Percentiles rank a stretch among this genome's conserved stretches.
phyloP scores from a whole-genome alignment of 2,113 vertebrate genomes.

The Sander vitreus region DNA sequence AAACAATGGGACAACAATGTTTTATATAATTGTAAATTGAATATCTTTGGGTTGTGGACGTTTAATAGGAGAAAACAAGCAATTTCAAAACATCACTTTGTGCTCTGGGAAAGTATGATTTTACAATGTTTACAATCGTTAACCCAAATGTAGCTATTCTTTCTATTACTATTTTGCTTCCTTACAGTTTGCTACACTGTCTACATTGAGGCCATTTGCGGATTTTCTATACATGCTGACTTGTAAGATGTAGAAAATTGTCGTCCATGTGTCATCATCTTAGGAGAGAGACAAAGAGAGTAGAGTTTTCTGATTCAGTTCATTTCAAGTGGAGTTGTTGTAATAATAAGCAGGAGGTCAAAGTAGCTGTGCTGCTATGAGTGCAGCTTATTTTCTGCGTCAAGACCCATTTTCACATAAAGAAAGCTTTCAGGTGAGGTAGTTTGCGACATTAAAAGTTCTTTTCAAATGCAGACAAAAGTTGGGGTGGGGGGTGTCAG shows the following conservation, averaged over 20 bases:
- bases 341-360: constrained; percentile 14
- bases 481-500: background rate
- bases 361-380: background rate
- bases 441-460: background rate
- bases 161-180: background rate
- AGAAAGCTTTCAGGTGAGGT: constrained; percentile 4
- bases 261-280: background rate
- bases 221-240: background rate
- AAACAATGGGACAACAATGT: too few relatives aligned
- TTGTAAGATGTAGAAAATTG: constrained; percentile 7
- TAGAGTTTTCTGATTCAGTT: background rate
- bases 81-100: background rate
- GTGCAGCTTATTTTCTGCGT: constrained; percentile 1
- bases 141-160: background rate
- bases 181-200: background rate
- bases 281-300: background rate
- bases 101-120: background rate
- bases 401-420: constrained; percentile 13
- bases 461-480: constrained; percentile 10
- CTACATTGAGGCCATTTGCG: background rate
- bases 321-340: constrained; percentile 10
- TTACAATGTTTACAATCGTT: background rate
- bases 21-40: background rate
- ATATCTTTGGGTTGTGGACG: background rate
- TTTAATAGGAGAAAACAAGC: too few relatives aligned